Base-by-base conservation (phyloP, 2,797 vertebrate species). In the Pagetopsis macropterus region DNA sequence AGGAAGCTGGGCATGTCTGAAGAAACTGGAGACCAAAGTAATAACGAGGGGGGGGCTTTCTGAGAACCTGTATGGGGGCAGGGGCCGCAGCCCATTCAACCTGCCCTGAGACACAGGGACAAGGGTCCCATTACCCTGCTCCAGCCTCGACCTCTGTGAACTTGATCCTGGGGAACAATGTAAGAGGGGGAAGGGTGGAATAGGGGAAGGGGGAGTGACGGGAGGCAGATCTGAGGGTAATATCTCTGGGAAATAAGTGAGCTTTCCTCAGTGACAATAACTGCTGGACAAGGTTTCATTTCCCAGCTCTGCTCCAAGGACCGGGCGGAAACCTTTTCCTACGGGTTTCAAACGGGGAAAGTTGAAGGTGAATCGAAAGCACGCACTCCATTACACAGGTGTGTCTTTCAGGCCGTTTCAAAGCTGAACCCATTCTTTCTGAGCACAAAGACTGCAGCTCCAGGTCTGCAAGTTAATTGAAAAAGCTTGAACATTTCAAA, bases 1-100 rank as follows among this genome's bases (percentile, higher is more conserved):
- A 85, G 84, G 88, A 91, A 89, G 84, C 76, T 63, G 83, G 80
- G 85, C 87, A 85, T 82, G 76, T 86, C 94, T 88, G 84, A 82
- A 92, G 95, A 95, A 96, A 96, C 92, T 79, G 84, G 93, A 96
- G 93, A 93, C 46, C 88, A 79, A 88, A 79, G 80, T 87, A 91
- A 93, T 94, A 93, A 93, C 93, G 84, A 81, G 70, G 75, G 37
- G 45, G 77, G 70, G 62, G 41, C 92, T 85, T 92, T 91, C 88
- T 93, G 75, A 78, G 86, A 84, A 80, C 67, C 78, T 59, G 67
- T 69, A 60, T 79, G 68, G 78, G 74, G 72, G 73, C 27, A 74
- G 81, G 84, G 60, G 14, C 81, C 77, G 75, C 80, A 88, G 86
- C 85, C 92, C 87, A 84, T 90, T 94, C 93, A 93, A 91, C 90